A percentile compares a stretch with the other conserved stretches of the same genome.
Conservation (phyloP, 2,888 invertebrate species). For the Spisula subtruncata region DNA sequence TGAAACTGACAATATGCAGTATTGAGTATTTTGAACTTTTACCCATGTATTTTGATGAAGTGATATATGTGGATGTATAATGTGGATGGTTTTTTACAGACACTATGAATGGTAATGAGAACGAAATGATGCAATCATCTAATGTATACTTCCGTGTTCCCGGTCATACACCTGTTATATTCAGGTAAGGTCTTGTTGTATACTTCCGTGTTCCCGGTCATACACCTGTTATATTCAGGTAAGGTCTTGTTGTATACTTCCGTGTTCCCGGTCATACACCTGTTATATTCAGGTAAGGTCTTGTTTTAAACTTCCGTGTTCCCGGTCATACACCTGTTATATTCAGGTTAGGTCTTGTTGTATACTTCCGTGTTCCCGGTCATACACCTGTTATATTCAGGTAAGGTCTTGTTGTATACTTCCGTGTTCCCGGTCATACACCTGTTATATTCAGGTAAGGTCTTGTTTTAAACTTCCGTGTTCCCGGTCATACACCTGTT, state of each 20-base stretch:
- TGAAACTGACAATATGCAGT: too few species aligned
- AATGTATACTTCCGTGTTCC: constrained; percentile 95
- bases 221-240: constrained; percentile 98
- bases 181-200: constrained; percentile 90
- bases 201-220: constrained; percentile 97
- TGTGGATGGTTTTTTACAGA: constrained; percentile 52
- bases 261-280: constrained; percentile 98
- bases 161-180: constrained; percentile 98
- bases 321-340: constrained; percentile 98
- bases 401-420: too few species aligned
- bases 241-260: constrained; percentile 89
- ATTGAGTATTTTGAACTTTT: too few species aligned
- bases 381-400: too few species aligned
- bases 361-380: too few species aligned
- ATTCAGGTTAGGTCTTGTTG: constrained; percentile 91
- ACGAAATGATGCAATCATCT: constrained; percentile 49
- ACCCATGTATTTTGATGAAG: too few species aligned
- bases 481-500: too few species aligned
- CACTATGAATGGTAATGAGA: constrained; percentile 73
- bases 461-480: too few species aligned
- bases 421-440: too few species aligned
- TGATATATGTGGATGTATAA: too few species aligned
- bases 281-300: constrained; percentile 94
- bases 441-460: too few species aligned
- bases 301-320: constrained; percentile 92